A percentile compares a stretch with the other conserved stretches of the same genome.
These are phyloP conservation scores for Drosophila subobscura DNA, from an alignment of 1,140 invertebrate species.

Conservation along the genomic window DNA sequence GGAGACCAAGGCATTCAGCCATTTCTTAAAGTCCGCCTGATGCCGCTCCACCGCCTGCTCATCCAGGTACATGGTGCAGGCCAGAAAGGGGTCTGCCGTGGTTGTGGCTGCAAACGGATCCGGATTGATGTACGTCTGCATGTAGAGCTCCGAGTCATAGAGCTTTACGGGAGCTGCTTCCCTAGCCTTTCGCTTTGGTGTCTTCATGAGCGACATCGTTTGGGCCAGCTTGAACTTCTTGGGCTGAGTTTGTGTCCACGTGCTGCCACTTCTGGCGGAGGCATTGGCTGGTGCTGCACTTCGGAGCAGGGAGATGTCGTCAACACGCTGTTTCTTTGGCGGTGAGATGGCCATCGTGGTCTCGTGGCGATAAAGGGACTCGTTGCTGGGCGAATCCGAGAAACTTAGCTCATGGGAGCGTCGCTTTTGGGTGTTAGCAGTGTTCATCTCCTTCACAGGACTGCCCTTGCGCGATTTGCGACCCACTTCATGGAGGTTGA, in stretches of 20 bases:
- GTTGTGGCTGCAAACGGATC: slow-evolving; percentile 87
- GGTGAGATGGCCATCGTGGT: slow-evolving; percentile 58
- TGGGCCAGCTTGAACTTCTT: slow-evolving; percentile 71
- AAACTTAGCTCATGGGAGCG: slow-evolving; percentile 70
- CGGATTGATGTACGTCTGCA: slow-evolving; percentile 83
- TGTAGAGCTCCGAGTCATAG: slow-evolving; percentile 73
- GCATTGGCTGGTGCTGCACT: slow-evolving; percentile 45
- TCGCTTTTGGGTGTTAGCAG: slow-evolving; percentile 49
- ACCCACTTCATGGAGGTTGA: slow-evolving; percentile 77
- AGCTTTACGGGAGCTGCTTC: slow-evolving; percentile 51
- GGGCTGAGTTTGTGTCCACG: slow-evolving; percentile 54
- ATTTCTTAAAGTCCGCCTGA: slow-evolving; percentile 92
- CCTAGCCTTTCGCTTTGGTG: slow-evolving; percentile 43
- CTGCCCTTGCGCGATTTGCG: slow-evolving; percentile 40
- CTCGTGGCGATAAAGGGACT: slow-evolving; percentile 52
- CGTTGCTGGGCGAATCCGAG: slow-evolving; percentile 68
- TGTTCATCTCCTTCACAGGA: slow-evolving; percentile 14
- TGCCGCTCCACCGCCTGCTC: slow-evolving; percentile 91
- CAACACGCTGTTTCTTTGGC: slow-evolving; percentile 67
- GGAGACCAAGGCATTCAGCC: slow-evolving; percentile 94
- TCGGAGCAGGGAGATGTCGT: slow-evolving; percentile 22
- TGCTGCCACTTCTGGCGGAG: slow-evolving; percentile 35
- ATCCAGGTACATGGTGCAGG: slow-evolving; percentile 89
- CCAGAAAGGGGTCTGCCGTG: slow-evolving; percentile 88
- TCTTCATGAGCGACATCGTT: slow-evolving; percentile 65